Conservation (phyloP, 2,888 invertebrate genomes). For the Mythimna loreyi region DNA sequence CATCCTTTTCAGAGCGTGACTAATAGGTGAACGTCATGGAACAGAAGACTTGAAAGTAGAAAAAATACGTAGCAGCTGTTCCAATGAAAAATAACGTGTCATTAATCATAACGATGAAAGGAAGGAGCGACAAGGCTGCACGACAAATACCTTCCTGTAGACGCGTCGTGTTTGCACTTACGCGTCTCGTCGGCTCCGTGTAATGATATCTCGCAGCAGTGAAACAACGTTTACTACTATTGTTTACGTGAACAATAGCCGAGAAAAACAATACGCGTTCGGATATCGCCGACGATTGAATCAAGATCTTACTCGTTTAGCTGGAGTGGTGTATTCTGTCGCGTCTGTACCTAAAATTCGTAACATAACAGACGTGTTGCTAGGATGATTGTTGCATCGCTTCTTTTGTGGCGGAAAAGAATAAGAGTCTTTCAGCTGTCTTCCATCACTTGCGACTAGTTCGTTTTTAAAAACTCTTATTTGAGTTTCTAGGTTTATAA, state of each 20-base stretch:
- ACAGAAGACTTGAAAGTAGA: slow-evolving; percentile 84
- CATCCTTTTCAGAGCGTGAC: slow-evolving; percentile 84
- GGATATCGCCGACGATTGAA: slow-evolving; percentile 70
- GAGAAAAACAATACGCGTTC: slow-evolving; percentile 73
- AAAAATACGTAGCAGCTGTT: slow-evolving; percentile 88
- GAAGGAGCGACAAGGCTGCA: slow-evolving; percentile 83
- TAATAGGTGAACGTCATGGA: slow-evolving; percentile 86
- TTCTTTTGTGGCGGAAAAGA: slow-evolving; percentile 5
- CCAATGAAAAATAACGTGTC: slow-evolving; percentile 88
- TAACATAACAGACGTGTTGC: slow-evolving; percentile 12
- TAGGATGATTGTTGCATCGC: neutral
- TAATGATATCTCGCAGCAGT: slow-evolving; percentile 72
- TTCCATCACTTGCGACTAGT: neutral
- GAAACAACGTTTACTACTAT: slow-evolving; percentile 74
- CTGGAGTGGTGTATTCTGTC: slow-evolving; percentile 39
- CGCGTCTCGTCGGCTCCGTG: slow-evolving; percentile 67
- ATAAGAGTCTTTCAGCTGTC: neutral
- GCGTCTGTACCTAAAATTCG: slow-evolving; percentile 26
- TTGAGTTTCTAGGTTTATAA: neutral
- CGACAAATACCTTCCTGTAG: slow-evolving; percentile 86
- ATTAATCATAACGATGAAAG: slow-evolving; percentile 88
- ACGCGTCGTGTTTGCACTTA: slow-evolving; percentile 76
- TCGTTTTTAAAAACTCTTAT: neutral
- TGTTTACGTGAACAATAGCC: slow-evolving; percentile 73
- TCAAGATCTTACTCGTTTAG: slow-evolving; percentile 66